phyloP scores from a whole-genome alignment of 2,888 invertebrate species.

The Caenorhabditis sp. region DNA sequence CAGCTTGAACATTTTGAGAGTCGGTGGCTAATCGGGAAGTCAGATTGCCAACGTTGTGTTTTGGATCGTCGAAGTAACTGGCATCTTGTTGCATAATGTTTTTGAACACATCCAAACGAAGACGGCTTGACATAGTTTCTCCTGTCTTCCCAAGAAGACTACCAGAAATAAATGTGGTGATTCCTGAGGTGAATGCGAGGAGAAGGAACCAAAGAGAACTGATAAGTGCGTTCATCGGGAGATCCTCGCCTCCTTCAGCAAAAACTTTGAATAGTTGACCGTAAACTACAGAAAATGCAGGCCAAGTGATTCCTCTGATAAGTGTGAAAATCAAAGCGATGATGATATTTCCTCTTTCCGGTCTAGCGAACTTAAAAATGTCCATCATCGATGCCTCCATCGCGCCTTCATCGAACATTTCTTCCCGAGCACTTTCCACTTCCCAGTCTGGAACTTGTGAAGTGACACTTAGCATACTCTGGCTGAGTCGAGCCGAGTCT shows the following conservation, averaged over 20 bases:
- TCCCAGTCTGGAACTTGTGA: conserved; percentile 65
- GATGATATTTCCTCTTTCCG: conserved; percentile 68
- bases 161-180: conserved; percentile 73
- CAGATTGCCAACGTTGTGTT: conserved; percentile 83
- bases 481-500: conserved; percentile 63
- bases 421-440: conserved; percentile 70
- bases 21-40: conserved; percentile 84
- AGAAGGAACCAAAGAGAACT: conserved; percentile 68
- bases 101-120: conserved; percentile 82
- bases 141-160: conserved; percentile 74
- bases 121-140: conserved; percentile 71
- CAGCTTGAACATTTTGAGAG: conserved; percentile 84
- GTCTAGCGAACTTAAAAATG: conserved; percentile 72
- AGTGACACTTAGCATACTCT: conserved; percentile 66
- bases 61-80: conserved; percentile 84
- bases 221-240: conserved; percentile 42
- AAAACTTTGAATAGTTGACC: conserved; percentile 77
- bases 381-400: conserved; percentile 73
- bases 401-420: conserved; percentile 72
- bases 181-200: conserved; percentile 66
- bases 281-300: conserved; percentile 79
- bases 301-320: conserved; percentile 78
- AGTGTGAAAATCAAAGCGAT: conserved; percentile 72
- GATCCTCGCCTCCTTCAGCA: conserved; percentile 49
- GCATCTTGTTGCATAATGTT: conserved; percentile 84